phyloP scores from a whole-genome alignment of 2,888 invertebrate species.

The Scaptomyza reducta region DNA sequence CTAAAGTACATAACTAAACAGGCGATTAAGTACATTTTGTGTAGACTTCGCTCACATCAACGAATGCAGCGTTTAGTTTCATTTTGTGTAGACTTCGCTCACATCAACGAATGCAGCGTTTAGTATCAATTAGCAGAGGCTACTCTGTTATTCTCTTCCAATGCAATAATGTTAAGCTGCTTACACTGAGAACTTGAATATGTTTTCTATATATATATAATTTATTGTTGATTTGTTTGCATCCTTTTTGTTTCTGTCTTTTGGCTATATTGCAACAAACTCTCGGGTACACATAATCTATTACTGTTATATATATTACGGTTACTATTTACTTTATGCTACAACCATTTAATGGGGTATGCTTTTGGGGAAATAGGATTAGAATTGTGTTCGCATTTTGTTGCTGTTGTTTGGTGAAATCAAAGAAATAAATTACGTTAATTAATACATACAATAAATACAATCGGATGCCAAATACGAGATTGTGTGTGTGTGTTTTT shows the following conservation, averaged over 20 bases:
- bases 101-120: constrained; percentile 46
- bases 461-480: constrained; percentile 59
- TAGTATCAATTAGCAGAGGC: constrained; percentile 32
- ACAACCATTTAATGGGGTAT: constrained; percentile 68
- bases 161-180: constrained; percentile 9
- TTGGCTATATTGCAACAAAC: constrained; percentile 33
- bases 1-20: constrained; percentile 27
- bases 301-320: constrained; percentile 21
- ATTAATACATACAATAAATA: constrained; percentile 71
- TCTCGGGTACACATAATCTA: constrained; percentile 27
- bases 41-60: constrained; percentile 27
- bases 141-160: neutral
- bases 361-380: constrained; percentile 34
- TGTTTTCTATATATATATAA: constrained; percentile 5
- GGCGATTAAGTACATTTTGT: constrained; percentile 53
- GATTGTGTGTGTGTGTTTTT: constrained; percentile 9
- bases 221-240: constrained; percentile 1
- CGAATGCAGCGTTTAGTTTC: constrained; percentile 43
- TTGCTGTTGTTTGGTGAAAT: constrained; percentile 22
- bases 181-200: constrained; percentile 7
- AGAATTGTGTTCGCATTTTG: constrained; percentile 13
- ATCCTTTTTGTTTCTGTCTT: constrained; percentile 12
- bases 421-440: constrained; percentile 68
- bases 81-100: constrained; percentile 14
- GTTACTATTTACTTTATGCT: constrained; percentile 21